Conservation (phyloP, 1,140 invertebrate species). For the Homarus americanus region DNA sequence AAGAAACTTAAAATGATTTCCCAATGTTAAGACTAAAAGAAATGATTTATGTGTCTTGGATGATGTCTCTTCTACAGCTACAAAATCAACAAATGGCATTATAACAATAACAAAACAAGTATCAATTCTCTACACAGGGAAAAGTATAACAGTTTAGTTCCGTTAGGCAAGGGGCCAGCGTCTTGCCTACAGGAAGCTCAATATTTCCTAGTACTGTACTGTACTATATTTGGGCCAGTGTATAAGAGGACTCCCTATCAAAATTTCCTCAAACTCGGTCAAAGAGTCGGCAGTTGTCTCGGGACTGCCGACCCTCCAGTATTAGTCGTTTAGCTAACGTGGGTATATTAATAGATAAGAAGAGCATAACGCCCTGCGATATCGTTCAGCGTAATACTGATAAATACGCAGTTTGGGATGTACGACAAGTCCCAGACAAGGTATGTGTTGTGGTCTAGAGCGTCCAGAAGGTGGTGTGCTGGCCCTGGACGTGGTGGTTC, state of each 20-base stretch:
- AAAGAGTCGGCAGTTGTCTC: not conserved
- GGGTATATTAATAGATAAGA: not conserved
- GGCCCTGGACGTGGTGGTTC: slow-evolving; percentile 26
- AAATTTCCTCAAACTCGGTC: not conserved
- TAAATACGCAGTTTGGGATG: not conserved
- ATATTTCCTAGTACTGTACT: not conserved
- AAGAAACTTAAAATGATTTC: slow-evolving; percentile 22
- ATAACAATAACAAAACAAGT: slow-evolving; percentile 66
- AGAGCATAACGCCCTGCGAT: not conserved
- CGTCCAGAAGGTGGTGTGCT: slow-evolving; percentile 31
- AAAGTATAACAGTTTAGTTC: slow-evolving; percentile 36
- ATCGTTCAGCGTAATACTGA: not conserved
- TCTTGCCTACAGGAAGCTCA: not conserved
- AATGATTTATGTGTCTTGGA: slow-evolving; percentile 40
- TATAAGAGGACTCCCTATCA: not conserved
- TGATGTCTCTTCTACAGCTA: slow-evolving; percentile 51
- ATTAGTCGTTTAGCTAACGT: not conserved
- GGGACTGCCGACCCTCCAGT: not conserved
- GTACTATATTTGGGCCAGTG: not conserved
- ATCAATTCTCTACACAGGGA: slow-evolving; percentile 52
- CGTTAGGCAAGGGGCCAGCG: slow-evolving; percentile 41
- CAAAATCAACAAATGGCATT: slow-evolving; percentile 65
- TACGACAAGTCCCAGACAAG: not conserved
- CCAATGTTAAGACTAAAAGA: slow-evolving; percentile 21
- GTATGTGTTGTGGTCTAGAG: not conserved